Conservation (phyloP, 2,888 invertebrate genomes). For the Acrobasis suavella region DNA sequence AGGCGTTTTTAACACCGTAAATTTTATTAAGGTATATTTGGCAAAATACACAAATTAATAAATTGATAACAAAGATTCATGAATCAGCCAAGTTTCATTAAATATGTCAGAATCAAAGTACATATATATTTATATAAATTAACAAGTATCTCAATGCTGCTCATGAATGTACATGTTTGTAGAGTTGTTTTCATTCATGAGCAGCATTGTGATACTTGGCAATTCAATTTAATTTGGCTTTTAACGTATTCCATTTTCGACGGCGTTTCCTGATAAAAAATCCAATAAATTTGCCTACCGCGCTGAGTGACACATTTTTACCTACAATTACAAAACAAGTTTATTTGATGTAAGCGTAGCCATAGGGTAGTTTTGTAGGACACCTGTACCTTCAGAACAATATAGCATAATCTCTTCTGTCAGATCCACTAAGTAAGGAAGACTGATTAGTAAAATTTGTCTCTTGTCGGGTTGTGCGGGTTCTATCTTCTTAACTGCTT, state of each 20-base stretch:
- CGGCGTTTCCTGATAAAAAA: background rate
- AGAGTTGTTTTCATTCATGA: background rate
- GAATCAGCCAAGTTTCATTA: too few relatives aligned
- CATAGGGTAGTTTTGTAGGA: too few relatives aligned
- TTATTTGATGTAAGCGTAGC: background rate
- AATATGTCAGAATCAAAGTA: too few relatives aligned
- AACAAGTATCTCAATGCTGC: too few relatives aligned
- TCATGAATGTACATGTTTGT: too few relatives aligned
- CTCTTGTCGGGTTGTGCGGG: background rate
- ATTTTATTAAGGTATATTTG: too few relatives aligned
- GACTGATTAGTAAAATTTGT: slow-evolving; percentile 9
- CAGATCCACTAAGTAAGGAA: background rate
- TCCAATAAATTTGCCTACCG: background rate
- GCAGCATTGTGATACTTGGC: background rate
- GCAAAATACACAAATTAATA: too few relatives aligned
- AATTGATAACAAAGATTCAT: too few relatives aligned
- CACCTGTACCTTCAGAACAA: too few relatives aligned
- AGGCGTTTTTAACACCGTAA: too few relatives aligned
- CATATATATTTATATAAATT: too few relatives aligned
- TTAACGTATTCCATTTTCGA: background rate
- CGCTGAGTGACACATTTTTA: background rate
- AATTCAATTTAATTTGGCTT: background rate
- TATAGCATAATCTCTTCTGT: background rate
- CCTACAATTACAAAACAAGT: background rate
- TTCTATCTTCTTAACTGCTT: background rate